Evolutionary conservation across 2,888 invertebrate genomes (phyloP), one percentile per base, ranked within the genome.

Genomic region (Amiota mariae): DNA sequence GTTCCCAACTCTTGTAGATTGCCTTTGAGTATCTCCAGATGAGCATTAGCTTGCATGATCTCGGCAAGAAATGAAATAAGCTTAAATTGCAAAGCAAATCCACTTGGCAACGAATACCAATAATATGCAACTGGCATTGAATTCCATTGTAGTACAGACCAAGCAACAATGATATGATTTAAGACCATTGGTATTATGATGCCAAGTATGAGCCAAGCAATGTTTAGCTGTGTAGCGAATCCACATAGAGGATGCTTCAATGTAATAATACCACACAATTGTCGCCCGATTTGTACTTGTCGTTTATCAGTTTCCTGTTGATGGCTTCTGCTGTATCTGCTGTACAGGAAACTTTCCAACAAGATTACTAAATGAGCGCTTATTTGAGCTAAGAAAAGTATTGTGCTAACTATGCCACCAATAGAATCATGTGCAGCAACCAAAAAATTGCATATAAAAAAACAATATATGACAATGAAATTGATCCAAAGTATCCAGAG

Each of bases 401-500:
- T 12, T 0, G 73, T 18, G 0, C 70, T 15, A 1, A 78, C 36
- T 12, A 75, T 8, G 49, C 79, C 81, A 68, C 80, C 77, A 1
- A 85, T 56, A 8, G 63, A 13, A 18, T 81, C 80, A 6, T 56
- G 1, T n/a, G n/a, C 12, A n/a, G 46, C 36, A 13, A 13, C 46
- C 12, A 18, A 12, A 0, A 20, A 0, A 3, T 18, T 1, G 1
- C 0, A 13, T 0, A 13, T 8, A 0, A 46, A 46, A 8, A 15
- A 4, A 0, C 67, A 64, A 0, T 15, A 24, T 8, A 36, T 57
- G 70, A 75, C 76, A 1, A 76, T 36, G 3, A 6, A 20, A 0
- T 20, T 8, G 18, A 77, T 79, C 82, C 82, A 84, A 13, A 36
- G 49, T 12, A 75, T 1, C 83, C 83, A 85, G 2, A 18, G 1